Evolutionary conservation across 2,888 invertebrate species (phyloP).

Genomic region (Copidosoma aretas): DNA sequence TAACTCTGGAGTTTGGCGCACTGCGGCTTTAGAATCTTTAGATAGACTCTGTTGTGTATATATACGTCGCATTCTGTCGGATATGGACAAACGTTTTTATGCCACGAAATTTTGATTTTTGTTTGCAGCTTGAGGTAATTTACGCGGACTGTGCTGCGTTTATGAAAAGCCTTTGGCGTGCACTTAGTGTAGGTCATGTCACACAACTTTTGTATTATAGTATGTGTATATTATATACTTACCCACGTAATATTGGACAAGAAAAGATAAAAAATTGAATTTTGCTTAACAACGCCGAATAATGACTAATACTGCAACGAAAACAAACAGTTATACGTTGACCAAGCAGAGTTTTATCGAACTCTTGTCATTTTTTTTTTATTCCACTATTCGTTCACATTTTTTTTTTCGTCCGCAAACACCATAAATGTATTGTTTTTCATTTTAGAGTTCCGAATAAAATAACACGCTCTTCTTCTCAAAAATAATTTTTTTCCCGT

Average conservation of each 20-base stretch:
- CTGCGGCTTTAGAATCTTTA: conserved; percentile 5
- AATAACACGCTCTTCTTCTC: background rate
- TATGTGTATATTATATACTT: conserved; percentile 14
- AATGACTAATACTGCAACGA: too few relatives aligned
- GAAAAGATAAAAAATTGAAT: background rate
- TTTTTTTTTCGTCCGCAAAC: background rate
- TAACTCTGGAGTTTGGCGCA: conserved; percentile 11
- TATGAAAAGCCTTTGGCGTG: conserved; percentile 39
- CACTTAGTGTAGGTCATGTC: conserved; percentile 39
- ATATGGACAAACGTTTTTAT: background rate
- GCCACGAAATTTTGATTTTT: conserved; percentile 30
- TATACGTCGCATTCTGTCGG: background rate
- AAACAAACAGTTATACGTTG: too few relatives aligned
- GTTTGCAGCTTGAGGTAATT: conserved; percentile 32
- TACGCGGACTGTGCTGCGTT: conserved; percentile 35
- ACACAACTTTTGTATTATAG: conserved; percentile 22
- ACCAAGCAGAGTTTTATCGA: too few relatives aligned
- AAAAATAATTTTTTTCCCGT: background rate
- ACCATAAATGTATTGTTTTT: conserved; percentile 1
- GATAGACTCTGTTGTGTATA: background rate
- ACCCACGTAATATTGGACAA: background rate
- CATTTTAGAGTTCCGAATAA: background rate
- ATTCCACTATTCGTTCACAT: background rate
- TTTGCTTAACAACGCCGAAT: too few relatives aligned
- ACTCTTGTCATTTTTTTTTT: background rate